Evolutionary conservation across 2,888 invertebrate species (phyloP), one percentile per base, ranked within the genome.

Genomic region (Aphidius colemani): DNA sequence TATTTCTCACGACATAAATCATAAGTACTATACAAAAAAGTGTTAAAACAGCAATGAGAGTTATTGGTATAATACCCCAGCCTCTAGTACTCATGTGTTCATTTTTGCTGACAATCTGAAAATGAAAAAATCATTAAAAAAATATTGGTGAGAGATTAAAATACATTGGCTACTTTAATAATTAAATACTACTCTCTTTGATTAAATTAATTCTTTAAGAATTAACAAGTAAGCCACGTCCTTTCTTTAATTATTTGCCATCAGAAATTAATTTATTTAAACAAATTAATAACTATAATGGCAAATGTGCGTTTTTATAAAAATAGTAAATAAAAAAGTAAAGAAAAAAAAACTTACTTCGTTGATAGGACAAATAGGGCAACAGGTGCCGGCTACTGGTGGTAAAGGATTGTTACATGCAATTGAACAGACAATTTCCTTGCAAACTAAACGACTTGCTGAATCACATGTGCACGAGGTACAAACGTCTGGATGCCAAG

Each of bases 11-110:
- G 45, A 77, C 73, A 66, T 79, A 78, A 7, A 78, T 71, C 67
- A 78, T 75, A 60, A 81, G 72, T 18, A 77, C 56, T 9, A 76
- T 63, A 53, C 78, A 80, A 44, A 80, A 72, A 8, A 77, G 44
- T 5, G 74, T 72, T 45, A 81, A 72, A 11, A 76, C 73, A 40
- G 71, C 73, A 64, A 80, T 77, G 59, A 79, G 67, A 43, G 75
- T 76, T 67, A 79, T 77, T 53, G 78, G 78, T 5, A 76, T 73
- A 2, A 77, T 75, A 53, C 78, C 78, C 81, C 80, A 80, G 46
- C 75, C 71, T 18, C 69, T 68, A 13, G 63, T 60, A 10, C 70
- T 71, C 39, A 63, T 64, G 44, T 64, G 60, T 53, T 66, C 67
- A 45, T 58, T 61, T 59, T 62, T 67, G n/a, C 61, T 64, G 6